Conservation (phyloP, 2,888 invertebrate species). For the Steromphala cineraria region DNA sequence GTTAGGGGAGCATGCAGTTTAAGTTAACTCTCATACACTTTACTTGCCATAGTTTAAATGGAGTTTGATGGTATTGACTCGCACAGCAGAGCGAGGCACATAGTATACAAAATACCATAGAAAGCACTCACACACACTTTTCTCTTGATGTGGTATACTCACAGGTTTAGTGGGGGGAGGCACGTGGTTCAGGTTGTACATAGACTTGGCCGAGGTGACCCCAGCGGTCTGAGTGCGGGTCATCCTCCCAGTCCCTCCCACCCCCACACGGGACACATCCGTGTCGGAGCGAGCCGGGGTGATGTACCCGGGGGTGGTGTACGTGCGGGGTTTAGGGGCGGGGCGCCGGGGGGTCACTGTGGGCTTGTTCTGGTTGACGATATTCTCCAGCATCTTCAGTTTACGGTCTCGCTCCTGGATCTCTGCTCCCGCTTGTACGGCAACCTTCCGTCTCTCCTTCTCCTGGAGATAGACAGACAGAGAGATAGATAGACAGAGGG, state of each 20-base stretch:
- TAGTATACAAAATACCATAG: no score
- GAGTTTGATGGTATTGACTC: no score
- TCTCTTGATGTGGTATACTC: no score
- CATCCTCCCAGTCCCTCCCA: conserved; percentile 40
- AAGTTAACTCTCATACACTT: no score
- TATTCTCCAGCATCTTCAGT: conserved; percentile 67
- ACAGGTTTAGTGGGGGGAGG: conserved; percentile 31
- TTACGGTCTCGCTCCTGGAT: conserved; percentile 69
- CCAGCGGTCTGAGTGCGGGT: conserved; percentile 40
- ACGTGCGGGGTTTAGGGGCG: conserved; percentile 52
- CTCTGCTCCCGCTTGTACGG: conserved; percentile 58
- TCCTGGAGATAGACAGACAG: conserved; percentile 57
- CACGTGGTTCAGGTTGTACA: conserved; percentile 45
- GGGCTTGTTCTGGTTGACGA: conserved; percentile 58
- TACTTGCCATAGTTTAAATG: no score
- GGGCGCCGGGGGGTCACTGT: conserved; percentile 37
- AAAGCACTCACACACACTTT: no score
- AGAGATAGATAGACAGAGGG: background rate
- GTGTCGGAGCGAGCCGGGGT: conserved; percentile 62
- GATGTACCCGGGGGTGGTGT: conserved; percentile 39
- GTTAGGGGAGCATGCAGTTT: no score
- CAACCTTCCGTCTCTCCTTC: conserved; percentile 62
- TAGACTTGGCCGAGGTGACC: conserved; percentile 46
- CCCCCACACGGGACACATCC: conserved; percentile 55
- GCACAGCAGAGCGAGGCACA: no score